Conservation (phyloP, 2,888 invertebrate species). For the Gryllus longicercus region DNA sequence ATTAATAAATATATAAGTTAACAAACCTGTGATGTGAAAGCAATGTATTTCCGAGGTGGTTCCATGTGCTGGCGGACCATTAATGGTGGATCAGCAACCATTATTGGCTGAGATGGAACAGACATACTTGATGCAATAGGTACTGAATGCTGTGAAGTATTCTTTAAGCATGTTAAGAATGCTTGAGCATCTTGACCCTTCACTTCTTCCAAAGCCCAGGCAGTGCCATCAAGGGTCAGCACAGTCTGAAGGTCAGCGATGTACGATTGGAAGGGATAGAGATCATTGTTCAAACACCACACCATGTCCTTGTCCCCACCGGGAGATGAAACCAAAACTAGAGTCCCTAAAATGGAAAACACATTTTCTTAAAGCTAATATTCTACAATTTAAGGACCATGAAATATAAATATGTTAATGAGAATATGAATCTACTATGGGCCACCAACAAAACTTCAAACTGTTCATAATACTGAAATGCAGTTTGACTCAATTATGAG, state of each 20-base stretch:
- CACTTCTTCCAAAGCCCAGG: conserved; percentile 77
- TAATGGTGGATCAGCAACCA: conserved; percentile 56
- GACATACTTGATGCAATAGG: conserved; percentile 37
- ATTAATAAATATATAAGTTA: no score
- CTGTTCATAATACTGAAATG: no score
- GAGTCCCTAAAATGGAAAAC: conserved; percentile 54
- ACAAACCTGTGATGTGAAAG: conserved; percentile 75
- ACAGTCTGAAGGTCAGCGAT: conserved; percentile 74
- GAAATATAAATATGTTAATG: conserved; percentile 18
- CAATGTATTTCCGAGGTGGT: conserved; percentile 71
- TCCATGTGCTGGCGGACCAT: conserved; percentile 70
- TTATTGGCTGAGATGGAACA: conserved; percentile 28
- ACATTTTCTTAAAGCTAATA: not conserved
- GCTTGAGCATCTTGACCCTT: conserved; percentile 48
- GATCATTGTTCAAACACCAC: conserved; percentile 73
- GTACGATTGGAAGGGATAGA: conserved; percentile 62
- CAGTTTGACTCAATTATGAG: no score
- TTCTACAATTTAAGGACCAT: conserved; percentile 25
- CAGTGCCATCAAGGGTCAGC: conserved; percentile 75
- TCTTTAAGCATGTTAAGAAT: conserved; percentile 45
- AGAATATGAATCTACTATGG: no score
- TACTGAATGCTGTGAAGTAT: not conserved
- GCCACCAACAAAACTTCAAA: no score
- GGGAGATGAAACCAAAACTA: conserved; percentile 62
- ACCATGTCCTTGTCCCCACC: conserved; percentile 71